Conservation (phyloP, 2,888 invertebrate genomes). For the Dromius quadrimaculatus region DNA sequence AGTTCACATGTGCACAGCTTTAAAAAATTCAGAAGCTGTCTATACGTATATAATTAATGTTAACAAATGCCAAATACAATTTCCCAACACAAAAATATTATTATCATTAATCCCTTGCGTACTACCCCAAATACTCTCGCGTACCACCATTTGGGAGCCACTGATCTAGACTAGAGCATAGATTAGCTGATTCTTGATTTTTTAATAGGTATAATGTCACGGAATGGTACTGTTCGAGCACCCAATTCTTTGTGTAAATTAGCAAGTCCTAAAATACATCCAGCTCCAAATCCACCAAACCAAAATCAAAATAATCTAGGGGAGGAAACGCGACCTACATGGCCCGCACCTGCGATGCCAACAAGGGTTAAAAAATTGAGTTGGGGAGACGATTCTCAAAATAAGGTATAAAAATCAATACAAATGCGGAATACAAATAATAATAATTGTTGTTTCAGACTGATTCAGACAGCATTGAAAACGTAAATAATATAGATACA, state of each 20-base stretch:
- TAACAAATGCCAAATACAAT: too few relatives aligned
- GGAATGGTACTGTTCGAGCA: conserved; percentile 61
- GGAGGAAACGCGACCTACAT: conserved; percentile 68
- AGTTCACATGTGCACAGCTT: too few relatives aligned
- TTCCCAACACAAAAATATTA: too few relatives aligned
- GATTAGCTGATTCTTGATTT: too few relatives aligned
- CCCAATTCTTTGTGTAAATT: conserved; percentile 59
- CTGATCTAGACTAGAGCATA: not conserved
- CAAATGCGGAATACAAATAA: not conserved
- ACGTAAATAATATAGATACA: conserved; percentile 65
- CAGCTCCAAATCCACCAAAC: conserved; percentile 64
- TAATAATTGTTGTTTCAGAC: conserved; percentile 61
- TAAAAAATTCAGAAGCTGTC: too few relatives aligned
- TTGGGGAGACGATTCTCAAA: conserved; percentile 76
- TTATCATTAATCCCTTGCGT: too few relatives aligned
- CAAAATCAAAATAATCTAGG: conserved; percentile 37
- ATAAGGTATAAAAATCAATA: conserved; percentile 55
- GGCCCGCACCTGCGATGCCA: conserved; percentile 78
- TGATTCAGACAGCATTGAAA: conserved; percentile 68
- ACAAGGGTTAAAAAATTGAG: conserved; percentile 82
- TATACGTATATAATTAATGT: too few relatives aligned
- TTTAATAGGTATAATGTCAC: conserved; percentile 67
- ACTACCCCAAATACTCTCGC: too few relatives aligned
- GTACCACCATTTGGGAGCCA: not conserved
- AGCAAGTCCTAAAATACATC: conserved; percentile 67